A percentile compares a stretch with the other conserved stretches of the same genome.
Conservation (phyloP, 2,888 invertebrate genomes). For the Hesperia comma region DNA sequence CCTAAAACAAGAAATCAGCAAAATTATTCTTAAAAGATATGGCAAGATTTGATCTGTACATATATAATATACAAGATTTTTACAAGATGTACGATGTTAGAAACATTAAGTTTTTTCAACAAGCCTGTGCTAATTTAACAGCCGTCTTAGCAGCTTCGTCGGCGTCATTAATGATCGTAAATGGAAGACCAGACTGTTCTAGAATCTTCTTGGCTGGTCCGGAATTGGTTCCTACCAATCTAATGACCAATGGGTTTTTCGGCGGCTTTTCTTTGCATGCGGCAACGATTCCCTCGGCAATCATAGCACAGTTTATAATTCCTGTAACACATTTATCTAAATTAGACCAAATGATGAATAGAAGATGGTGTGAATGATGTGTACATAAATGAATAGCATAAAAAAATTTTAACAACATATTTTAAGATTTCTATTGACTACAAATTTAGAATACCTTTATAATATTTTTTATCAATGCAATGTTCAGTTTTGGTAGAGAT, state of each 20-base stretch:
- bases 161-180: conserved; percentile 92
- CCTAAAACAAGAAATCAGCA: background rate
- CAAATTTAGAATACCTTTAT: too few species aligned
- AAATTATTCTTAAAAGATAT: background rate
- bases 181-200: conserved; percentile 91
- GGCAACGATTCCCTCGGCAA: conserved; percentile 97
- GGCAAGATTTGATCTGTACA: conserved; percentile 4
- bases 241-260: conserved; percentile 94
- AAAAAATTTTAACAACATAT: too few species aligned
- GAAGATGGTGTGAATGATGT: too few species aligned
- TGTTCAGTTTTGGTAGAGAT: too few species aligned
- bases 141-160: conserved; percentile 97
- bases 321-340: conserved; percentile 77
- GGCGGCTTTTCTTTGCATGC: conserved; percentile 92
- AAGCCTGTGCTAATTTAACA: conserved; percentile 81
- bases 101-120: background rate
- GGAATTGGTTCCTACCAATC: conserved; percentile 98
- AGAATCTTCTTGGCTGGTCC: conserved; percentile 92
- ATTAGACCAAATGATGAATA: background rate
- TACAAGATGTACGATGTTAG: background rate
- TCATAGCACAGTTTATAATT: conserved; percentile 98
- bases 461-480: too few species aligned
- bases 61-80: conserved; percentile 8
- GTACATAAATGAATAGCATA: too few species aligned
- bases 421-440: too few species aligned